Base-by-base conservation (phyloP, 2,888 invertebrate species). In the Pherbina coryleti region DNA sequence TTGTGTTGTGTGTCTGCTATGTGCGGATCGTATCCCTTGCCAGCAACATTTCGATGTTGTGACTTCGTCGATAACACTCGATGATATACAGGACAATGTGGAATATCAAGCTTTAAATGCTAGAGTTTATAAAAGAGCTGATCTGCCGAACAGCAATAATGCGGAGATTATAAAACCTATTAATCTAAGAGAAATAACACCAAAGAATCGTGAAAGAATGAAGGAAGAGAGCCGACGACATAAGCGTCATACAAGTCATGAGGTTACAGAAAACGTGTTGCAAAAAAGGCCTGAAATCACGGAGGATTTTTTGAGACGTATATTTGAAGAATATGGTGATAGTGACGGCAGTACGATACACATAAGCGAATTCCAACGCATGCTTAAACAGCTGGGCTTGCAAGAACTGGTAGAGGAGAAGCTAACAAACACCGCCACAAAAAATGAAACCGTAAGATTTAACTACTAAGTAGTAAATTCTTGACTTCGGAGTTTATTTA, bases 1-100 rank as follows among this genome's bases (percentile, higher is more conserved):
- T n/a, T 95, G 95, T 86, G 94, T 96, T 89, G 94, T 96, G 84
- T 96, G 96, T 86, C 91, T 96, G 69, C 90, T 96, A 0, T 95
- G 95, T 85, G 95, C 95, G 2, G 93, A 95, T 14, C 95, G 95
- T 85, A 90, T 92, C 53, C 94, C 94, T 0, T 95, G 96, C 86
- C 93, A 93, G 67, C 94, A 95, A 2, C 95, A 95, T 85, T 91
- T 92, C 70, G 92, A 91, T 44, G 79, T 88, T 86, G 64, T 80
- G 86, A 57, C 53, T 28, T n/a, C 70, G 19, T 44, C 64, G 11
- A 51, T 37, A 14, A 22, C 44, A 9, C 64, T 77, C 22, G 34
- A 49, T 34, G 62, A 37, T 55, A 34, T 17, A 37, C 49, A 60
- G 1, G 57, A 55, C 28, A 77, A 77, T 53, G 37, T 80, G 25